Percentiles rank a stretch among this genome's conserved stretches.
Conservation (phyloP, 1,140 invertebrate genomes). For the Ooceraea biroi region DNA sequence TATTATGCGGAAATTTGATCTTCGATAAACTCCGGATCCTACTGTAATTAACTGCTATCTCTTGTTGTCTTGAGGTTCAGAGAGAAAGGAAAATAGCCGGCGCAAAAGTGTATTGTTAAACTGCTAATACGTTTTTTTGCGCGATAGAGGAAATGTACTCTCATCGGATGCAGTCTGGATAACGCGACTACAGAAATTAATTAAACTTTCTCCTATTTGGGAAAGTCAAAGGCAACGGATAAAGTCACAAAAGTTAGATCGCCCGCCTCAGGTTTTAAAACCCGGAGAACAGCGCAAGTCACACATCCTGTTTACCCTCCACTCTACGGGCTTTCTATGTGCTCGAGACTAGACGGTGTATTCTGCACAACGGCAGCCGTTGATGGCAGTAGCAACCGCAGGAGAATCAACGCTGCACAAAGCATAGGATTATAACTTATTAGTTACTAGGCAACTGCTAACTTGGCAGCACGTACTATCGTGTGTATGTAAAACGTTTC, state of each 20-base stretch:
- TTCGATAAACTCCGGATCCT: constrained; percentile 37
- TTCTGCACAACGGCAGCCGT: constrained; percentile 38
- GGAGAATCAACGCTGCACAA: constrained; percentile 51
- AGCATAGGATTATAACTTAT: constrained; percentile 41
- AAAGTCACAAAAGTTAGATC: constrained; percentile 45
- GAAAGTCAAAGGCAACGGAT: constrained; percentile 28
- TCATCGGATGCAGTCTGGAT: background rate
- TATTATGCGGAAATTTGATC: constrained; percentile 54
- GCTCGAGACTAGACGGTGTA: constrained; percentile 15
- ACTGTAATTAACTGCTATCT: background rate
- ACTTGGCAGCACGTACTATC: background rate
- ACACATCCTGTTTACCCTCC: constrained; percentile 38
- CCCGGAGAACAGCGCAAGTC: constrained; percentile 42
- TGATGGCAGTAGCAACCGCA: constrained; percentile 30
- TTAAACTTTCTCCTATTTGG: constrained; percentile 33
- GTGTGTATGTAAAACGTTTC: background rate
- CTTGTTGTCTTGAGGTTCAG: constrained; percentile 17
- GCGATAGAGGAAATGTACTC: background rate
- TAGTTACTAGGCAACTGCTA: constrained; percentile 20
- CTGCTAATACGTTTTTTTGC: background rate
- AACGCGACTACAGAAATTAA: constrained; percentile 26
- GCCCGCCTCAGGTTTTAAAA: constrained; percentile 34
- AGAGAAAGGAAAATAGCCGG: background rate
- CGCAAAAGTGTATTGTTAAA: constrained; percentile 18
- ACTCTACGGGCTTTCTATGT: constrained; percentile 35